Base-by-base conservation (phyloP, 2,113 vertebrate species). In the Coryphaenoides rupestris region DNA sequence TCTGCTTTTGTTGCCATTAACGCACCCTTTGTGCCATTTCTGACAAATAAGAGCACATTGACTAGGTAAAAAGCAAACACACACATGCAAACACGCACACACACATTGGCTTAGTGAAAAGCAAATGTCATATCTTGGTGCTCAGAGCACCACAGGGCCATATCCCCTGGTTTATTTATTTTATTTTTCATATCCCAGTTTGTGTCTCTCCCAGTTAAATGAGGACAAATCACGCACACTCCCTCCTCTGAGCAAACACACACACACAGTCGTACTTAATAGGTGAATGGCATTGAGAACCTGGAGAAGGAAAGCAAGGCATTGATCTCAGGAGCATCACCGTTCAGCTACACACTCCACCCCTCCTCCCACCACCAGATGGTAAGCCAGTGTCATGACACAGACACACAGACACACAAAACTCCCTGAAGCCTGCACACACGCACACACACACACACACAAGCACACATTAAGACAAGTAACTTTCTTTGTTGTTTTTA, bases 1-100 rank as follows among this genome's bases (percentile, higher is more conserved):
- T 88, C 86, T 83, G 76, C 61, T 70, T 66, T 75, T 63, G n/a
- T 79, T 74, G 53, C 74, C 77, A 62, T 63, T 66, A 80, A 77
- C 69, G 64, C 75, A 84, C 82, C 83, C 84, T 84, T 83, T 63
- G 66, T 77, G 66, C 79, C 82, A 40, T 85, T 87, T 84, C 76
- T 86, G 84, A 88, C 76, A 76, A 88, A 89, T 86, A 81, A 67
- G 66, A 83, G 75, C 71, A 69, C 74, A 77, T 82, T 78, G 83
- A 84, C 78, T 86, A 82, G 73, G 78, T 69, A 73, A 83, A 83
- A 86, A 82, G 55, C 52, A 55, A 49, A 83, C 82, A 87, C 81
- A 84, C 65, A 68, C 76, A 55, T 57, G 64, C 78, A 82, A 72
- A 74, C 78, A 87, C 26, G 55, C 19, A 62, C 59, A 66, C 24